Conservation (phyloP, 1,140 invertebrate species). For the Harlomillsia oculata region DNA sequence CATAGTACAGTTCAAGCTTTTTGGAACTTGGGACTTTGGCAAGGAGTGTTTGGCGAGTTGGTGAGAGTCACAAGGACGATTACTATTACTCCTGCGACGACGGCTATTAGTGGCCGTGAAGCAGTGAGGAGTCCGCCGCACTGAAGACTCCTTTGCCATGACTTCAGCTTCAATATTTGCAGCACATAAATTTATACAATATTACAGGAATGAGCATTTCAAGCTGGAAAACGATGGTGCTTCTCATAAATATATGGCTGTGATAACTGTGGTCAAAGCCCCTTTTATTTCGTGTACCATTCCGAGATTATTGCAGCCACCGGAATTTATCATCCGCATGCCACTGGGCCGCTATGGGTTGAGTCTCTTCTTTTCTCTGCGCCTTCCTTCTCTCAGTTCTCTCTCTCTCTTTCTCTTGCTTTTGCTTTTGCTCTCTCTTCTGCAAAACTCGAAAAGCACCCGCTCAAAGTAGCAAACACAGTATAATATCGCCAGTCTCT, state of each 20-base stretch:
- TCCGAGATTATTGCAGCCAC: constrained; percentile 35
- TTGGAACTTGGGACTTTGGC: too few relatives aligned
- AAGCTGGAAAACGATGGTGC: constrained; percentile 30
- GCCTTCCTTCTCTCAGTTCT: constrained; percentile 12
- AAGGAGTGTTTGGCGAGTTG: too few relatives aligned
- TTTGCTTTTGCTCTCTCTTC: neutral
- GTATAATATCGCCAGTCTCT: too few relatives aligned
- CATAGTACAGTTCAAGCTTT: too few relatives aligned
- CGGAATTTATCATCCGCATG: constrained; percentile 35
- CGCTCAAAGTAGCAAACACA: too few relatives aligned
- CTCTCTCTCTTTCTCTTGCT: neutral
- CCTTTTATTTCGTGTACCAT: constrained; percentile 33
- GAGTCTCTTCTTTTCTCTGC: constrained; percentile 3
- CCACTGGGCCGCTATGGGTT: constrained; percentile 2
- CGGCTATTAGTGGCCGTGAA: constrained; percentile 27
- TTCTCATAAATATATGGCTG: constrained; percentile 35
- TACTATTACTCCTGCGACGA: too few relatives aligned
- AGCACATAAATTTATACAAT: constrained; percentile 35
- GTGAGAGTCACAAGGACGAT: constrained; percentile 16
- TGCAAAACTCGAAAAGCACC: neutral
- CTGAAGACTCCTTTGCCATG: neutral
- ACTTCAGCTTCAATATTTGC: constrained; percentile 29
- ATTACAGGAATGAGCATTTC: constrained; percentile 33
- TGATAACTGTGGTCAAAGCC: constrained; percentile 35
- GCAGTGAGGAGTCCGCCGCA: constrained; percentile 22